Percentiles rank a stretch among this genome's conserved stretches.
These are phyloP conservation scores for Dissostichus mawsoni DNA, from an alignment of 2,113 vertebrate genomes.

Conservation along the genomic window DNA sequence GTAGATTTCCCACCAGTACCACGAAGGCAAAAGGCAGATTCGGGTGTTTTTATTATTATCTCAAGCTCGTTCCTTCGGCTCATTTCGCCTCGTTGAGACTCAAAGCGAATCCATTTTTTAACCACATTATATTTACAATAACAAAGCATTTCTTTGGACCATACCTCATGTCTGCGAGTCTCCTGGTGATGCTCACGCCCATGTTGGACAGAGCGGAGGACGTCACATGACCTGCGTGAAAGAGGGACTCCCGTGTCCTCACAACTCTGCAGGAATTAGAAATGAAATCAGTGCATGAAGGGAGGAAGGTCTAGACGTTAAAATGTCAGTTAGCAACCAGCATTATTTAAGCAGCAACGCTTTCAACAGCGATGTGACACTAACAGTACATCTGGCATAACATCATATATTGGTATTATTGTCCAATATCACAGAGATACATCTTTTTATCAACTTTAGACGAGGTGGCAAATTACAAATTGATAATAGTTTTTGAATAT, in stretches of 20 bases:
- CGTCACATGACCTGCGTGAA: conserved; percentile 93
- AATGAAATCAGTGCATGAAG: not conserved
- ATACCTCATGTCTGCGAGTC: conserved; percentile 94
- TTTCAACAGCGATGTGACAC: too few relatives aligned
- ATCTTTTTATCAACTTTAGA: too few relatives aligned
- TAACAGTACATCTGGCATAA: too few relatives aligned
- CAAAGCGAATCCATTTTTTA: not conserved
- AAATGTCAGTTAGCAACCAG: too few relatives aligned
- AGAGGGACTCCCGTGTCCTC: conserved; percentile 94
- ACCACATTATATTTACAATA: not conserved
- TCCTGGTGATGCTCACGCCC: conserved; percentile 91
- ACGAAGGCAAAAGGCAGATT: not conserved
- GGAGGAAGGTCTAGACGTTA: not conserved
- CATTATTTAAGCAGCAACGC: too few relatives aligned
- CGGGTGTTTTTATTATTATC: not conserved
- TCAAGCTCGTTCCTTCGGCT: not conserved
- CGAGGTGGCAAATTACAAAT: too few relatives aligned
- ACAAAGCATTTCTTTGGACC: too few relatives aligned
- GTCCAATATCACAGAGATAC: too few relatives aligned
- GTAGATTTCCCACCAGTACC: not conserved
- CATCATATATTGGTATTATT: too few relatives aligned
- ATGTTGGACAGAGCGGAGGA: conserved; percentile 90
- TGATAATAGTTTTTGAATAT: too few relatives aligned
- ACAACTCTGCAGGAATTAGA: conserved; percentile 85
- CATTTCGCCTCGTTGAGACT: not conserved